Percentiles rank a stretch among this genome's conserved stretches.
These are phyloP conservation scores for Pseudonaja textilis DNA, from an alignment of 2,113 vertebrate genomes.

Conservation along the genomic window DNA sequence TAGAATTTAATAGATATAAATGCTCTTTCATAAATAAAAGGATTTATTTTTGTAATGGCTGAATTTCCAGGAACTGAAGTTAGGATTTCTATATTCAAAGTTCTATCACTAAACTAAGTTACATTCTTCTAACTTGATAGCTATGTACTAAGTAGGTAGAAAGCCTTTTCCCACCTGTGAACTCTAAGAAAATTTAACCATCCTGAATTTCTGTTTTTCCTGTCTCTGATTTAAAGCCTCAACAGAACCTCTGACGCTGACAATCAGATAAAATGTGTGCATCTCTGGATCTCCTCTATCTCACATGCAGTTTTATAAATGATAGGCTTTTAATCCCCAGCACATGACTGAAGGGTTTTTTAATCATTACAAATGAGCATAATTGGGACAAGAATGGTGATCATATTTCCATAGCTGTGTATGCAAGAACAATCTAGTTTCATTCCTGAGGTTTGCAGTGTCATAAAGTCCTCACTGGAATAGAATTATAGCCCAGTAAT, in stretches of 20 bases:
- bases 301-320: background rate
- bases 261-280: background rate
- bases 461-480: background rate
- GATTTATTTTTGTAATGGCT: background rate
- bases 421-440: background rate
- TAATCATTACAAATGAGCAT: background rate
- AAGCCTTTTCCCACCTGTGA: background rate
- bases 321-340: background rate
- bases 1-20: background rate
- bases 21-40: background rate
- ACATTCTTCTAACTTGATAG: background rate
- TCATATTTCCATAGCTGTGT: background rate
- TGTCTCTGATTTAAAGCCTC: background rate
- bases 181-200: background rate
- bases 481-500: conserved; percentile 6
- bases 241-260: background rate
- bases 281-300: background rate
- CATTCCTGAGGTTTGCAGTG: background rate
- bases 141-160: background rate
- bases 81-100: background rate
- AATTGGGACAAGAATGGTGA: background rate
- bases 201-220: background rate
- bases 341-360: background rate
- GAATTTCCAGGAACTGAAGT: background rate
- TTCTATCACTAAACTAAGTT: background rate